Evolutionary conservation across 2,113 vertebrate species (phyloP).

Genomic region (Chaetops frenatus): DNA sequence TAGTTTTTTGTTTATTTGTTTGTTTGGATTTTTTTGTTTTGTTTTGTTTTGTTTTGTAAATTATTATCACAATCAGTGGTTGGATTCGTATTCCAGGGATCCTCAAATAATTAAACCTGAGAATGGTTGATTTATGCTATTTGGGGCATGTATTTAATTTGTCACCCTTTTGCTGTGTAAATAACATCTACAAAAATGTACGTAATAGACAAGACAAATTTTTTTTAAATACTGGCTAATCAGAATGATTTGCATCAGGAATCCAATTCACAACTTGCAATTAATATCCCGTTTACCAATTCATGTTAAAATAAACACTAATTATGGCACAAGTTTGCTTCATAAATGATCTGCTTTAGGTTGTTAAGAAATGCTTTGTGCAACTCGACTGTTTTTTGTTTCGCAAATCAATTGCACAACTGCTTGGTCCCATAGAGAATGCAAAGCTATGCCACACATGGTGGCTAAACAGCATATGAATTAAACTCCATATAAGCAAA

Average conservation of each 20-base stretch:
- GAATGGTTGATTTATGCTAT: not conserved
- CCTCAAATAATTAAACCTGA: not conserved
- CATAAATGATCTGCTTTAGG: slow-evolving; percentile 47
- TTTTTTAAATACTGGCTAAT: slow-evolving; percentile 11
- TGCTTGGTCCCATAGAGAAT: slow-evolving; percentile 48
- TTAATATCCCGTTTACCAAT: slow-evolving; percentile 50
- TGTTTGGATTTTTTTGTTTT: too few relatives aligned
- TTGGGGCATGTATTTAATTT: not conserved
- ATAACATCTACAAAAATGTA: not conserved
- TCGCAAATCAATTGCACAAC: slow-evolving; percentile 62
- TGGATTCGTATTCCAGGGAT: not conserved
- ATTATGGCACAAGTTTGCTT: slow-evolving; percentile 48
- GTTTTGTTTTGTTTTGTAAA: not conserved
- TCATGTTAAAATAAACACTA: slow-evolving; percentile 56
- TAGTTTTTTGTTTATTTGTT: too few relatives aligned
- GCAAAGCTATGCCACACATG: slow-evolving; percentile 69
- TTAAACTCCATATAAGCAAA: slow-evolving; percentile 81
- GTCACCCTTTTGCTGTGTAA: not conserved
- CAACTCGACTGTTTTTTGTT: slow-evolving; percentile 55
- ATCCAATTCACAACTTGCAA: slow-evolving; percentile 44
- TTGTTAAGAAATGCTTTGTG: slow-evolving; percentile 54
- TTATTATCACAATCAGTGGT: not conserved
- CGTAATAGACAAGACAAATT: not conserved
- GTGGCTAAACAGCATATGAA: slow-evolving; percentile 79
- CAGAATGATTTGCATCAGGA: slow-evolving; percentile 34